Conservation (phyloP, 1,140 invertebrate genomes). For the Eueides isabella region DNA sequence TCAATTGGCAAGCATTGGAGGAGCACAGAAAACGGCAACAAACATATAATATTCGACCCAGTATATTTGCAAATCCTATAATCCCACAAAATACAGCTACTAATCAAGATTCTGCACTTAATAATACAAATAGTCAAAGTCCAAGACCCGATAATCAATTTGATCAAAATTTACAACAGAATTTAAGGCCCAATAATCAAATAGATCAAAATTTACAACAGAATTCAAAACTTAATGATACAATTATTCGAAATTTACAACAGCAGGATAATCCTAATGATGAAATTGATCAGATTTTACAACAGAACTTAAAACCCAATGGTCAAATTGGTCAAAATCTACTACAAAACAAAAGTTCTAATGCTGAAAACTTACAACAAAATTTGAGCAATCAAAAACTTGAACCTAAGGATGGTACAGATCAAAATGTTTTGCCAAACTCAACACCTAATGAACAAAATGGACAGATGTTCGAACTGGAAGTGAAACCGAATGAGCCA, state of each 20-base stretch:
- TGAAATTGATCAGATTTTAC: not conserved
- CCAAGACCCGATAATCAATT: not conserved
- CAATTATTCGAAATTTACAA: not conserved
- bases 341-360: too few relatives aligned
- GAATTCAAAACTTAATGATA: too few relatives aligned
- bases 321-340: too few relatives aligned
- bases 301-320: not conserved
- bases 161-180: not conserved
- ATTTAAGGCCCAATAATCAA: not conserved
- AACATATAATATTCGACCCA: constrained; percentile 51
- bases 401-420: not conserved
- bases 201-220: too few relatives aligned
- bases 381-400: too few relatives aligned
- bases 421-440: not conserved
- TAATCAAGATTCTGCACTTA: not conserved
- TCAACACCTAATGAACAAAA: not conserved
- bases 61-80: constrained; percentile 28
- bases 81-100: not conserved
- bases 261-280: not conserved
- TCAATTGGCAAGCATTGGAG: constrained; percentile 68
- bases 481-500: not conserved
- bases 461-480: not conserved
- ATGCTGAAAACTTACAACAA: too few relatives aligned
- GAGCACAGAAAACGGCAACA: constrained; percentile 48
- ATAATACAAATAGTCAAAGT: not conserved